These are phyloP conservation scores for Amiota minor DNA, from an alignment of 2,888 invertebrate species.

Conservation along the genomic window DNA sequence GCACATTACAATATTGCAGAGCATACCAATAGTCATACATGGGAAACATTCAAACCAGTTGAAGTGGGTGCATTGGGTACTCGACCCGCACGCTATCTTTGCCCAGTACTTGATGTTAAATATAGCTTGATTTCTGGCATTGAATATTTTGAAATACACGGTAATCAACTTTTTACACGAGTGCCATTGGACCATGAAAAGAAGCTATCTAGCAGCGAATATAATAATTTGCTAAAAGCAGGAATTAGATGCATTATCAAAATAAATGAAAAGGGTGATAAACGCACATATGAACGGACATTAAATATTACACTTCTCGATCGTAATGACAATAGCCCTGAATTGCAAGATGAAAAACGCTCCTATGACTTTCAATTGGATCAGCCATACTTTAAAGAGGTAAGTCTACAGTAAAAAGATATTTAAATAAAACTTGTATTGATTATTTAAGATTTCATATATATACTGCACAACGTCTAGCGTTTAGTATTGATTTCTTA, in stretches of 20 bases:
- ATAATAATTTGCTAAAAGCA: slow-evolving; percentile 67
- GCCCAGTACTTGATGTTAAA: slow-evolving; percentile 74
- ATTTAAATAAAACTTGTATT: too few relatives aligned
- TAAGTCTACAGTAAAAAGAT: slow-evolving; percentile 48
- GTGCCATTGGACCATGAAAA: slow-evolving; percentile 74
- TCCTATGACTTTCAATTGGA: slow-evolving; percentile 62
- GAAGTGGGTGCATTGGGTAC: slow-evolving; percentile 74
- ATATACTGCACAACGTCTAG: not conserved
- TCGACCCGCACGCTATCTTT: slow-evolving; percentile 73
- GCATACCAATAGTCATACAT: slow-evolving; percentile 23
- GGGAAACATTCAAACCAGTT: slow-evolving; percentile 51
- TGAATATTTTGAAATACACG: slow-evolving; percentile 71
- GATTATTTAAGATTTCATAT: too few relatives aligned
- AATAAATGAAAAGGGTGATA: slow-evolving; percentile 50
- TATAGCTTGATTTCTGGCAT: slow-evolving; percentile 72
- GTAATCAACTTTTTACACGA: slow-evolving; percentile 72
- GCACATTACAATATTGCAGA: slow-evolving; percentile 69
- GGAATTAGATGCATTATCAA: slow-evolving; percentile 70
- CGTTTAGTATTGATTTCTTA: not conserved
- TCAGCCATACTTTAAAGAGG: slow-evolving; percentile 70
- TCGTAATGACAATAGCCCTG: slow-evolving; percentile 95
- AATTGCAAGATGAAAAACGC: slow-evolving; percentile 75
- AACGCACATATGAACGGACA: slow-evolving; percentile 47
- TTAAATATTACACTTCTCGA: slow-evolving; percentile 79
- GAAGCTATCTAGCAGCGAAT: slow-evolving; percentile 45